Conservation (phyloP, 2,888 invertebrate species). For the Sinotaia quadrata region DNA sequence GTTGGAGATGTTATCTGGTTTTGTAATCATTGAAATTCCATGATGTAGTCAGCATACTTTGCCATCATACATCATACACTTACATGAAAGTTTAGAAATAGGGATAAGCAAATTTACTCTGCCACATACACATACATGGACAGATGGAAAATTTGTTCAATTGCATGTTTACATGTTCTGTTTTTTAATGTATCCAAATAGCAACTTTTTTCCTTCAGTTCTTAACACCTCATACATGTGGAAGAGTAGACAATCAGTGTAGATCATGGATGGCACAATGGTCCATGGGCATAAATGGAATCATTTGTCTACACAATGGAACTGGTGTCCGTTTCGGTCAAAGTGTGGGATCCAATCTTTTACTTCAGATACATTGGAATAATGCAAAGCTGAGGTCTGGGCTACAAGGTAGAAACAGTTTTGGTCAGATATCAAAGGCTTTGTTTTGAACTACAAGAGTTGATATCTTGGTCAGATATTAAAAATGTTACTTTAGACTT, state of each 20-base stretch:
- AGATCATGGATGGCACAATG: slow-evolving; percentile 57
- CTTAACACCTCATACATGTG: slow-evolving; percentile 52
- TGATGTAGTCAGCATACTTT: not conserved
- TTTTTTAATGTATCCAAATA: too few species aligned
- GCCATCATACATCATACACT: not conserved
- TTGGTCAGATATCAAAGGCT: too few species aligned
- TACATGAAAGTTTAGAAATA: not conserved
- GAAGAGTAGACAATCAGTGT: slow-evolving; percentile 46
- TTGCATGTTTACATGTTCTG: not conserved
- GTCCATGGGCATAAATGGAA: slow-evolving; percentile 53
- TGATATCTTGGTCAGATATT: too few species aligned
- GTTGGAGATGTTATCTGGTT: too few species aligned
- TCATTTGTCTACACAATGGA: slow-evolving; percentile 44
- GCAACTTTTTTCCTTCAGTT: not conserved
- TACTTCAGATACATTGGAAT: slow-evolving; percentile 63
- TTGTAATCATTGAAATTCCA: too few species aligned
- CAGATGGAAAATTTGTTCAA: not conserved
- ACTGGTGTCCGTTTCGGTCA: slow-evolving; percentile 57
- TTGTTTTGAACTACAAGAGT: too few species aligned
- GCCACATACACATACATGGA: not conserved
- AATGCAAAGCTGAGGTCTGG: slow-evolving; percentile 39
- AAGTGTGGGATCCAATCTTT: slow-evolving; percentile 43
- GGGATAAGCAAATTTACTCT: not conserved
- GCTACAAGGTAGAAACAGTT: too few species aligned
- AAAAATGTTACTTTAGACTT: too few species aligned